phyloP scores from a whole-genome alignment of 2,888 invertebrate species.

The Heteromyza rotundicornis region DNA sequence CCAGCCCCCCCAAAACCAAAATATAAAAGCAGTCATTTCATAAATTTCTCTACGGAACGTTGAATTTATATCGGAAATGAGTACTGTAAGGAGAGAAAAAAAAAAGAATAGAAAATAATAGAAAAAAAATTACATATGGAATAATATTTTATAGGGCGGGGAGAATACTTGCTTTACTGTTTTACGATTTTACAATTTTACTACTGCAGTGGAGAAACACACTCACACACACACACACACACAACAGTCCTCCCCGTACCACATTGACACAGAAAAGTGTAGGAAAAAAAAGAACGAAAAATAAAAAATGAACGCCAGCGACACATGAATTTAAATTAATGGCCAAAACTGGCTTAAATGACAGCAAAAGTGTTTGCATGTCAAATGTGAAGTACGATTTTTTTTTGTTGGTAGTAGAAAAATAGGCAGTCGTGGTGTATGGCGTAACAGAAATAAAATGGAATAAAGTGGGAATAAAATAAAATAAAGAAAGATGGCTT shows the following conservation, averaged over 20 bases:
- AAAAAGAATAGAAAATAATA: too few species aligned
- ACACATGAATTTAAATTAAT: slow-evolving; percentile 35
- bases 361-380: slow-evolving; percentile 35
- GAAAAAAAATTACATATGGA: too few species aligned
- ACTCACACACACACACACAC: too few species aligned
- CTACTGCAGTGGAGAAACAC: too few species aligned
- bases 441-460: not conserved
- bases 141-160: too few species aligned
- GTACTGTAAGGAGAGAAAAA: too few species aligned
- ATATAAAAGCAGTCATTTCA: not conserved
- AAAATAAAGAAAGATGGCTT: slow-evolving; percentile 1
- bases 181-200: too few species aligned
- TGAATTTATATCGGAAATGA: not conserved
- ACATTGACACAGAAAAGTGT: too few species aligned
- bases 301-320: not conserved
- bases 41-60: slow-evolving; percentile 17
- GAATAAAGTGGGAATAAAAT: not conserved
- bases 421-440: not conserved
- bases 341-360: slow-evolving; percentile 34
- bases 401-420: too few species aligned
- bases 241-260: too few species aligned
- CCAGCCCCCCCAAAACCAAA: not conserved
- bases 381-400: slow-evolving; percentile 28
- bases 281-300: not conserved
- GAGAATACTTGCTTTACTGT: too few species aligned